phyloP scores from a whole-genome alignment of 2,797 vertebrate species.

The Acanthis flammea region DNA sequence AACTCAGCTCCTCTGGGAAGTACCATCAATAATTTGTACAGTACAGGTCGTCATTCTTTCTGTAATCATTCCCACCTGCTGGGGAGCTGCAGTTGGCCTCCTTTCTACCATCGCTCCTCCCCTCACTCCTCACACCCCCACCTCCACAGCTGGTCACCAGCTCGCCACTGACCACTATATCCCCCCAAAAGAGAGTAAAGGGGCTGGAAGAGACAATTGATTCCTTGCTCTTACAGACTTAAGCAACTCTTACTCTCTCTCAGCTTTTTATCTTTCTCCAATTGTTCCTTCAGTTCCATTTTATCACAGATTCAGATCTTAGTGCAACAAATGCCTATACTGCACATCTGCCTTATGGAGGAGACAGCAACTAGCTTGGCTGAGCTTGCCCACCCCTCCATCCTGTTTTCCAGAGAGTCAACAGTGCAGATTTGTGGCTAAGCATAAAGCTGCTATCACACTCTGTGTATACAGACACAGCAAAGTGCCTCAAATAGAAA shows the following conservation, averaged over 20 bases:
- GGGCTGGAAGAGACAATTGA: background rate
- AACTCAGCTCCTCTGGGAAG: conserved; percentile 40
- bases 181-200: background rate
- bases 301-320: background rate
- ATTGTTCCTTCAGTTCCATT: background rate
- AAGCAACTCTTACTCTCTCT: background rate
- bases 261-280: background rate
- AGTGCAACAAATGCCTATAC: background rate
- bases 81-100: background rate
- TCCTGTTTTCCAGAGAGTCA: background rate
- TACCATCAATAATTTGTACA: conserved; percentile 52
- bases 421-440: background rate
- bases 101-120: background rate
- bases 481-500: background rate
- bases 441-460: background rate
- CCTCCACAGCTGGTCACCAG: conserved; percentile 47
- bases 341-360: background rate
- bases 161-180: background rate
- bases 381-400: background rate
- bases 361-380: background rate
- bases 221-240: background rate
- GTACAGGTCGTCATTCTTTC: conserved; percentile 49
- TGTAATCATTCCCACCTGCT: conserved; percentile 61
- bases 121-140: background rate
- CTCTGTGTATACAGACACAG: background rate